phyloP scores from a whole-genome alignment of 2,888 invertebrate species.

The Metalampra italica region DNA sequence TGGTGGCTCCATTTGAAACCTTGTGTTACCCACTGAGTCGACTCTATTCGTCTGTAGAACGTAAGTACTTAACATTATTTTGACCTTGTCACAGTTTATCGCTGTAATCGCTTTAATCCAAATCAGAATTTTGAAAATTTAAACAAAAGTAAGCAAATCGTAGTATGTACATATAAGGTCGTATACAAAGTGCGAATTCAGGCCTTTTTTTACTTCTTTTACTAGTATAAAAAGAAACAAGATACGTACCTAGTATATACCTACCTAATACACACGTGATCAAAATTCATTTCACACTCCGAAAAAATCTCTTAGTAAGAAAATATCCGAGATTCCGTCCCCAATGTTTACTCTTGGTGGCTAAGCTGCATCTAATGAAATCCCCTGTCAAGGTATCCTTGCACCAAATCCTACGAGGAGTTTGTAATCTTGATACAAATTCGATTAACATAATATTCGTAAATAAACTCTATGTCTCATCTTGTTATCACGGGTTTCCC shows the following conservation, averaged over 20 bases:
- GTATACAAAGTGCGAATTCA: too few relatives aligned
- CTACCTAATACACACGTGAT: constrained; percentile 23
- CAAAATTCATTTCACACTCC: constrained; percentile 59
- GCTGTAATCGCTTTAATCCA: too few relatives aligned
- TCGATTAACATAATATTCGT: background rate
- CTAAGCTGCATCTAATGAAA: constrained; percentile 79
- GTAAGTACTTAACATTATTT: too few relatives aligned
- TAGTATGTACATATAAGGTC: too few relatives aligned
- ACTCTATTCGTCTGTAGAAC: too few relatives aligned
- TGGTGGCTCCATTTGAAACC: too few relatives aligned
- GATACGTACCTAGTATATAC: background rate
- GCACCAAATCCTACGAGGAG: constrained; percentile 48
- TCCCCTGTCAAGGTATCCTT: constrained; percentile 72
- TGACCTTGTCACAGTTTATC: too few relatives aligned
- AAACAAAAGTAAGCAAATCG: too few relatives aligned
- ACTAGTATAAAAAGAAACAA: background rate
- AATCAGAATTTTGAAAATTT: too few relatives aligned
- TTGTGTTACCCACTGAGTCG: too few relatives aligned
- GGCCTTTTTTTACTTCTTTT: background rate
- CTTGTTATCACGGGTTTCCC: too few relatives aligned
- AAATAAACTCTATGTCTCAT: too few relatives aligned
- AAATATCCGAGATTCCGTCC: constrained; percentile 68
- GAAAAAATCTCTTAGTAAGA: constrained; percentile 59
- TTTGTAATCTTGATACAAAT: constrained; percentile 36
- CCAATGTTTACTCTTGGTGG: constrained; percentile 70